A percentile compares a stretch with the other conserved stretches of the same genome.
These are phyloP conservation scores for Cheracebus regulus DNA, from an alignment of 2,797 vertebrate genomes.

Conservation along the genomic window DNA sequence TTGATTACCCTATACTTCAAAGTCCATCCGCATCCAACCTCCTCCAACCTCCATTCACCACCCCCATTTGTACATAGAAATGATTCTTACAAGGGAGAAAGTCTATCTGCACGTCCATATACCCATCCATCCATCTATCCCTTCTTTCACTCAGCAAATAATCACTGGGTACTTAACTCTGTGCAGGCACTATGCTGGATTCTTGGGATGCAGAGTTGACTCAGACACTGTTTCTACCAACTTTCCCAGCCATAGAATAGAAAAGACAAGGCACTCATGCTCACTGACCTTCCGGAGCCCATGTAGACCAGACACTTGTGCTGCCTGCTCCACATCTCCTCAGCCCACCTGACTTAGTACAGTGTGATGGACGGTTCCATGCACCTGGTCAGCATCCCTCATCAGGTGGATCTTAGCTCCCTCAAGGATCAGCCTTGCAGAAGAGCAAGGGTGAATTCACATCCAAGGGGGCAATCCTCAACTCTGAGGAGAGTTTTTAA, in stretches of 20 bases:
- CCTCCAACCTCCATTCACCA: background rate
- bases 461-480: background rate
- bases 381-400: background rate
- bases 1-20: background rate
- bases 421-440: background rate
- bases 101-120: background rate
- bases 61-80: background rate
- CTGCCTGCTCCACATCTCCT: background rate
- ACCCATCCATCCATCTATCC: background rate
- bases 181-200: background rate
- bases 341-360: background rate
- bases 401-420: background rate
- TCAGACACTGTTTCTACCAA: background rate
- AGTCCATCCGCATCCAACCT: background rate
- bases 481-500: background rate
- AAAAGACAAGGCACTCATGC: background rate
- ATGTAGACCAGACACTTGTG: background rate
- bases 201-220: background rate
- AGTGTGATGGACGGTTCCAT: background rate
- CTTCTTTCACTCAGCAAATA: background rate
- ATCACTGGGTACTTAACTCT: background rate
- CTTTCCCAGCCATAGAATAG: background rate
- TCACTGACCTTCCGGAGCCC: background rate
- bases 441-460: background rate
- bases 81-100: background rate